These are phyloP conservation scores for Chelidonichthys spinosus DNA, from an alignment of 2,797 vertebrate species.

Conservation along the genomic window DNA sequence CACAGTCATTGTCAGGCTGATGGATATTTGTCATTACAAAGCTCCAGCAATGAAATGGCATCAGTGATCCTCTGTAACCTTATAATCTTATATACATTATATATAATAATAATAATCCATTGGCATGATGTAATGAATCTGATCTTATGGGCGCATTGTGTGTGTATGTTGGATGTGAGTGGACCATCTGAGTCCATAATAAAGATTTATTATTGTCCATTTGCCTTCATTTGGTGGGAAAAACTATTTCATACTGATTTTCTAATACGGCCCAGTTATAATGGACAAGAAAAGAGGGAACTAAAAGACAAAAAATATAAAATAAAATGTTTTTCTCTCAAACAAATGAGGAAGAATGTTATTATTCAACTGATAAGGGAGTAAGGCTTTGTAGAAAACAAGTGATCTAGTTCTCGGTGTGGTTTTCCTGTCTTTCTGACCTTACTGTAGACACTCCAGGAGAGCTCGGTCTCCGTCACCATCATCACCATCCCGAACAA, in stretches of 20 bases:
- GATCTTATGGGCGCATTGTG: conserved; percentile 24
- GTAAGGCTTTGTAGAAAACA: background rate
- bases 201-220: too few species aligned
- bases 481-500: conserved; percentile 93
- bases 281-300: background rate
- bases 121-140: conserved; percentile 36
- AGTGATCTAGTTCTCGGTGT: background rate
- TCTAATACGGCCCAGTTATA: background rate
- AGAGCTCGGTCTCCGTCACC: conserved; percentile 96
- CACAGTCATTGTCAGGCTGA: conserved; percentile 35
- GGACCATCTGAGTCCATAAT: too few species aligned
- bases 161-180: too few species aligned
- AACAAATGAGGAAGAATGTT: background rate
- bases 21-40: conserved; percentile 29
- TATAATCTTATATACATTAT: conserved; percentile 47
- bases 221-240: conserved; percentile 2
- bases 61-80: conserved; percentile 33
- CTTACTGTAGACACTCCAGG: conserved; percentile 95
- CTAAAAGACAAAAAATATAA: background rate
- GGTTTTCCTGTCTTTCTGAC: conserved; percentile 73
- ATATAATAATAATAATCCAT: conserved; percentile 40
- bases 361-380: background rate
- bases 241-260: conserved; percentile 3
- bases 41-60: conserved; percentile 32
- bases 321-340: background rate